Percentiles rank a stretch among this genome's conserved stretches.
phyloP scores from a whole-genome alignment of 2,113 vertebrate species.

The Bambusicola thoracicus region DNA sequence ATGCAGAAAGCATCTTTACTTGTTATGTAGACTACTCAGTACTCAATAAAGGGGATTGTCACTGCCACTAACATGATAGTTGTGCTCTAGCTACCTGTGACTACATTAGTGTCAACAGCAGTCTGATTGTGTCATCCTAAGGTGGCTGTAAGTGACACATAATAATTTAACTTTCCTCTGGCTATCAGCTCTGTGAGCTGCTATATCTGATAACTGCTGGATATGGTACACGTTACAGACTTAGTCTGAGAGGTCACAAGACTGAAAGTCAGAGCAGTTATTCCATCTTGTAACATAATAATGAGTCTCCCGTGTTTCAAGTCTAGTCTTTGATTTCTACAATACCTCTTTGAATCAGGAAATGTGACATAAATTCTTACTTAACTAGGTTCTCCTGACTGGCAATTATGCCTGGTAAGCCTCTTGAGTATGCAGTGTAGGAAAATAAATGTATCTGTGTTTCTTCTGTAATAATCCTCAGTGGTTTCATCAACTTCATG shows the following conservation, averaged over 20 bases:
- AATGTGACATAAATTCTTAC: neutral
- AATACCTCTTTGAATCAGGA: neutral
- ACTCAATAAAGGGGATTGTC: neutral
- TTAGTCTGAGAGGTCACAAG: neutral
- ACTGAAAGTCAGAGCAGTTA: neutral
- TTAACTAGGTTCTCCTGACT: neutral
- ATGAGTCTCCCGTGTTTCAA: neutral
- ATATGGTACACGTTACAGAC: neutral
- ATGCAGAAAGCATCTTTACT: neutral
- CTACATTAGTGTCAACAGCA: neutral
- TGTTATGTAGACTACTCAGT: neutral
- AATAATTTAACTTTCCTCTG: neutral
- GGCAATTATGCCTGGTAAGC: neutral
- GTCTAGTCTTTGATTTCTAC: neutral
- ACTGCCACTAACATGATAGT: neutral
- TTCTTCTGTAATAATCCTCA: neutral
- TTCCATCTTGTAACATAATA: neutral
- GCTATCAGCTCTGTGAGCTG: neutral
- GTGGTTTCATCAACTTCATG: constrained; percentile 23
- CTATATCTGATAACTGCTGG: neutral
- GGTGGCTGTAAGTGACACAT: neutral
- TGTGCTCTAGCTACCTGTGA: neutral
- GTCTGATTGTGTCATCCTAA: neutral
- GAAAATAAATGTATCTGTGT: neutral
- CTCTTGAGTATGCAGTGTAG: neutral